phyloP scores from a whole-genome alignment of 2,888 invertebrate genomes.

The Trissolcus japonicus region DNA sequence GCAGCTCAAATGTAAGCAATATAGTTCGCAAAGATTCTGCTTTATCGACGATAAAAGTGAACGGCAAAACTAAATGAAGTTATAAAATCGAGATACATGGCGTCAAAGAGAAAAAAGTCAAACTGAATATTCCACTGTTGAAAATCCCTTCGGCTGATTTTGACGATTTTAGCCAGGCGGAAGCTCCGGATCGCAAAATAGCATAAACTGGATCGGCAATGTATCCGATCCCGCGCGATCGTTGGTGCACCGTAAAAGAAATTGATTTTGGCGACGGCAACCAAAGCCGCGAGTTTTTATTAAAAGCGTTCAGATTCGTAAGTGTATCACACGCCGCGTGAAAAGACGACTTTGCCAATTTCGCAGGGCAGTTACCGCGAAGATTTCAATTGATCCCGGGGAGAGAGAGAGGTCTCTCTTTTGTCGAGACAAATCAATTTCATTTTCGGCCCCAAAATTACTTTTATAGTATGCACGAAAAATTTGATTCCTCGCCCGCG shows the following conservation, averaged over 20 bases:
- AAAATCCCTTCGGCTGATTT: conserved; percentile 47
- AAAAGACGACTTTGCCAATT: conserved; percentile 50
- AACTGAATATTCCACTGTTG: conserved; percentile 50
- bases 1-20: conserved; percentile 32
- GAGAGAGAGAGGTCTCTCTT: conserved; percentile 42
- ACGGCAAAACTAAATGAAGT: conserved; percentile 33
- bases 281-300: conserved; percentile 56
- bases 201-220: conserved; percentile 17
- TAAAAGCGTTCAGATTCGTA: conserved; percentile 52
- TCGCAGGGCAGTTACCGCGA: conserved; percentile 49
- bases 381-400: conserved; percentile 50
- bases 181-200: conserved; percentile 8
- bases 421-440: conserved; percentile 50
- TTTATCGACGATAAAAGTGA: conserved; percentile 45
- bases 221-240: conserved; percentile 33
- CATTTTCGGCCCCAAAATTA: conserved; percentile 31
- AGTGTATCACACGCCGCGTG: conserved; percentile 55
- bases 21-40: conserved; percentile 20
- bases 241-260: conserved; percentile 56
- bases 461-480: conserved; percentile 25
- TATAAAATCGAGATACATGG: conserved; percentile 45
- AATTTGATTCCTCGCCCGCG: conserved; percentile 14
- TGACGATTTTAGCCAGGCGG: conserved; percentile 40
- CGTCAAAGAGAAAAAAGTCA: conserved; percentile 20
- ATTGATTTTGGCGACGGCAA: conserved; percentile 51